Evolutionary conservation across 2,113 vertebrate species (phyloP), one percentile per base, ranked within the genome.

Genomic region (Clupea harengus): DNA sequence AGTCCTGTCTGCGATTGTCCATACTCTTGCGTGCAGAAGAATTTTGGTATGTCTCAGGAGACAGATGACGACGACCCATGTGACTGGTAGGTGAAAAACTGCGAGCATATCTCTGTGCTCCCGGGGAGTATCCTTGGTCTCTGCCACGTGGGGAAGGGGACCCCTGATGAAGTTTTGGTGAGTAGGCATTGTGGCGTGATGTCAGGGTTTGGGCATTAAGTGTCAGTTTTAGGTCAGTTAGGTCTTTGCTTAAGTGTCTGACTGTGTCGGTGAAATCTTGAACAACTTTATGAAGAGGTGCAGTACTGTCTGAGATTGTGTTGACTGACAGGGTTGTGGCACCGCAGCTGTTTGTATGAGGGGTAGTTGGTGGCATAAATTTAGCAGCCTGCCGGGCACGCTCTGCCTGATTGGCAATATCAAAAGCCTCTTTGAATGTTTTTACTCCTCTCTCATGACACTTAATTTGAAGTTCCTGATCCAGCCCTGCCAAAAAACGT

Each of bases 381-480:
- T 20, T 85, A 20, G 85, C n/a, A 32, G 81, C 81, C 11, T 82
- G 81, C 0, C 2, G 81, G 6, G 85, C 85, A n/a, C 45, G 15
- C 47, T 85, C 80, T 28, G 85, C 75, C 50, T 80, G 39, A 22
- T 28, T 52, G 18, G 84, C 39, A 32, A 50, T 52, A 45, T 81
- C 47, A 46, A 82, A 86, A 8, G 81, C 45, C 0, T 82, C 54
- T 64, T 82, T 47, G 17, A 86, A 86, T 0, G 81, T 82, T 67
- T 86, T 82, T 9, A 72, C 57, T 0, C 81, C 85, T 25, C 49
- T 44, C 52, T 83, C 52, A 60, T 83, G 52, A 22, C 50, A 60
- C 18, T 60, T 83, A 45, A 83, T 60, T 44, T 82, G 85, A 3
- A 82, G 85, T 20, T 82, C 81, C 67, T 86, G 54, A 50, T 86